Base-by-base conservation (phyloP, 2,888 invertebrate species). In the Cosmorhoe ocellata region DNA sequence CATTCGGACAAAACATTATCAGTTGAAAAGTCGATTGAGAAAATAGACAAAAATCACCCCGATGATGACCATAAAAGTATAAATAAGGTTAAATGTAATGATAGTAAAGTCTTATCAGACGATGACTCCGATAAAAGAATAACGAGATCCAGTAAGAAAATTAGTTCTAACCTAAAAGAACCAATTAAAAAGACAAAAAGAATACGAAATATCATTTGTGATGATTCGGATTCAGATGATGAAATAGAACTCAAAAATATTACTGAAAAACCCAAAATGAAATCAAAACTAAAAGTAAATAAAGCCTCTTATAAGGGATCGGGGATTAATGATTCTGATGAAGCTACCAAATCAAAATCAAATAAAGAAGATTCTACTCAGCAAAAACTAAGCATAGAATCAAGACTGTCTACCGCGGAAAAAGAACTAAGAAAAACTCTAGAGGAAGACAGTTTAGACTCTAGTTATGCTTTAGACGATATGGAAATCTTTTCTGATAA, bases 401-500 rank as follows among this genome's bases (percentile, higher is more conserved):
- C 26, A 10, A 33, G 27, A 34, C 12, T 12, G 28, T 14, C 28
- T 1, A 38, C 36, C 7, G 39, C 46, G 28, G 34, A 33, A 22
- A 51, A 27, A 51, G 39, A 26, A 40, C 41, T 36, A 22, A 43
- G 33, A 31, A 53, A 53, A 31, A 46, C 44, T 36, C 33, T 48
- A 22, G 55, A 51, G 44, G 51, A 44, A 13, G 53, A 53, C 3
- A 33, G 43, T 22, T 51, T 44, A 32, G 48, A 73, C 56, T 59
- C 69, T 27, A 77, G 63, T 56, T 83, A 81, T 64, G 74, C 61
- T n/a, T 65, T 81, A 9, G 80, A 78, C 36, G 84, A 85, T 44
- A 53, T 84, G 30, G 86, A 81, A 63, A 74, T 84, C 48, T 86
- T 88, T 72, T 49, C 79, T 28, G 87, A 86, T 57, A 84, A 76